Evolutionary conservation across 2,113 vertebrate genomes (phyloP).

Genomic region (Connochaetes taurinus): DNA sequence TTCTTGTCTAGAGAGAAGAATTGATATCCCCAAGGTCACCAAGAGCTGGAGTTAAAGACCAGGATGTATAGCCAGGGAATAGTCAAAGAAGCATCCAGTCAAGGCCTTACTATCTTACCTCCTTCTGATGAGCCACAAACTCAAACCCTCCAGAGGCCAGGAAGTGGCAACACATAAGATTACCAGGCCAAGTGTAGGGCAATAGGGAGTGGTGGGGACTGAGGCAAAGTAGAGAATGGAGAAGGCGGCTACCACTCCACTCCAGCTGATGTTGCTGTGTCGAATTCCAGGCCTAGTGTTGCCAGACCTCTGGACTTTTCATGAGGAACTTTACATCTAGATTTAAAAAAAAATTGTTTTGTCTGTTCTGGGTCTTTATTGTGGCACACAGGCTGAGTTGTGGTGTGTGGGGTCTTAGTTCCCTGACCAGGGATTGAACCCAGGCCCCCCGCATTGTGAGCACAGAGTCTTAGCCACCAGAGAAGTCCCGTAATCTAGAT

Average conservation of each 20-base stretch:
- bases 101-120: not conserved
- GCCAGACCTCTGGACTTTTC: not conserved
- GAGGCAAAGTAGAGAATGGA: not conserved
- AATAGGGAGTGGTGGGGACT: not conserved
- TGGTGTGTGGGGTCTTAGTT: not conserved
- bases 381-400: not conserved
- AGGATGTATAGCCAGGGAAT: not conserved
- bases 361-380: not conserved
- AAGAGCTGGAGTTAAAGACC: not conserved
- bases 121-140: not conserved
- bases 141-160: not conserved
- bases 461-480: not conserved
- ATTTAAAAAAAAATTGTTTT: not conserved
- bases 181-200: not conserved
- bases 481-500: not conserved
- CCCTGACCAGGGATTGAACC: not conserved
- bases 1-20: not conserved
- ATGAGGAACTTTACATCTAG: not conserved
- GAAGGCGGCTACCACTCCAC: fast-evolving
- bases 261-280: not conserved
- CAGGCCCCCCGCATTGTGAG: not conserved
- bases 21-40: no score
- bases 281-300: not conserved
- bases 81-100: not conserved
- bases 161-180: not conserved